Evolutionary conservation across 2,888 invertebrate species (phyloP), one percentile per base, ranked within the genome.

Genomic region (Xanthorhoe designata): DNA sequence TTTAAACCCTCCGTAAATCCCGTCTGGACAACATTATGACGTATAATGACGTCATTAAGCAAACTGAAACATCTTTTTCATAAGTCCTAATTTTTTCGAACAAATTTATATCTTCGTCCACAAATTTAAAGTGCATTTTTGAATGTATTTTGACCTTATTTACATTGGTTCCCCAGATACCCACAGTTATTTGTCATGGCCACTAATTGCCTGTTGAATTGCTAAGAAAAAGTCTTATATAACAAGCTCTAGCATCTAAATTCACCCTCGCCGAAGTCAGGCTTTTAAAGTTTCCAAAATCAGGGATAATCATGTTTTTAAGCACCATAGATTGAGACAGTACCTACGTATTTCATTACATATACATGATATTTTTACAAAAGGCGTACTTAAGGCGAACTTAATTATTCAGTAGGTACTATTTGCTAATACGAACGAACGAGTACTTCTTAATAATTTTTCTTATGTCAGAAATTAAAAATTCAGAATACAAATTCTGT

Each of bases 21-120:
- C 70, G 80, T 84, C 85, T 83, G 86, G 84, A 80, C 86, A 78
- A 78, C 79, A 79, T 80, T 81, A 77, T 78, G 81, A 79, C 80
- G 78, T 81, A 82, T 90, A 91, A 91, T 89, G 91, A 90, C 82
- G 85, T 87, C 88, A 88, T 89, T 89, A 88, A 75, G 80, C 80
- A 83, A 86, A 87, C 84, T 84, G 82, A 80, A 86, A 79, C 85
- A 85, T 87, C 83, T 84, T 80, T 85, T 83, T 82, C 15, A 24
- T 24, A 38, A 38, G 63, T 75, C 75, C 82, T 82, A 85, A n/a
- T 47, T 19, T 32, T 47, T 29, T 49, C 24, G 18, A 0, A n/a
- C 58, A 15, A 35, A 29, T 49, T 82, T 85, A 82, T 83, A 77
- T 82, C 81, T 83, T 83, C 78, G 77, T 71, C 71, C 58, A 60